phyloP scores from a whole-genome alignment of 2,797 vertebrate species.

The Martes flavigula region DNA sequence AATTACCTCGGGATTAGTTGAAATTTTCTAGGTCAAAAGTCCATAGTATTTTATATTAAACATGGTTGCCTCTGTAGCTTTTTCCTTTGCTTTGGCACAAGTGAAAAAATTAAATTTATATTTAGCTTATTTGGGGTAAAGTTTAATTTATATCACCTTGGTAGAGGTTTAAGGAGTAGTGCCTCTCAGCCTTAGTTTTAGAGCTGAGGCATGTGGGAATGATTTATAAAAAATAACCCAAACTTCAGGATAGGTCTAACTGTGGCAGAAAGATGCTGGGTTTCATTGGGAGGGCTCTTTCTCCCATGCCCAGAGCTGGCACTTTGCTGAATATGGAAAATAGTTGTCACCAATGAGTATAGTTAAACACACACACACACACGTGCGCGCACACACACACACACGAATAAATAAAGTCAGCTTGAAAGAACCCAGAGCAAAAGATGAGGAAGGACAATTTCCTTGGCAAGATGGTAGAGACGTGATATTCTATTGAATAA shows the following conservation, averaged over 20 bases:
- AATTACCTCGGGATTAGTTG: not conserved
- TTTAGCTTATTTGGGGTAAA: not conserved
- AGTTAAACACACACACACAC: not conserved
- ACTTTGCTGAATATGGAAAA: conserved; percentile 58
- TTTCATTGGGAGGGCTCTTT: not conserved
- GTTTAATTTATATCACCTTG: not conserved
- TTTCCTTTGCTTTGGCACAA: not conserved
- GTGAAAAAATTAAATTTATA: not conserved
- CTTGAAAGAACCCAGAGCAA: conserved; percentile 59
- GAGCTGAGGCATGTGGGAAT: not conserved
- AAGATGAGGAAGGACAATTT: conserved; percentile 47
- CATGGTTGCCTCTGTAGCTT: not conserved
- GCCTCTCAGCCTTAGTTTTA: not conserved
- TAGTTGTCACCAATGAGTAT: conserved; percentile 11
- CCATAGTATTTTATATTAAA: not conserved
- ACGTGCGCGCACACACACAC: not conserved
- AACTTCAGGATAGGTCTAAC: not conserved
- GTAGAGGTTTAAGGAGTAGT: not conserved
- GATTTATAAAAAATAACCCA: not conserved
- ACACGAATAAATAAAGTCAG: not conserved
- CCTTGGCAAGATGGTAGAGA: conserved; percentile 65
- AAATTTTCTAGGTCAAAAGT: not conserved
- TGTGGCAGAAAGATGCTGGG: not conserved
- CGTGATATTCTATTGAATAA: conserved; percentile 69
- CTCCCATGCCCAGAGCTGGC: not conserved